A percentile compares a stretch with the other conserved stretches of the same genome.
Evolutionary conservation across 2,113 vertebrate species (phyloP).

Genomic region (Zootoca vivipara): DNA sequence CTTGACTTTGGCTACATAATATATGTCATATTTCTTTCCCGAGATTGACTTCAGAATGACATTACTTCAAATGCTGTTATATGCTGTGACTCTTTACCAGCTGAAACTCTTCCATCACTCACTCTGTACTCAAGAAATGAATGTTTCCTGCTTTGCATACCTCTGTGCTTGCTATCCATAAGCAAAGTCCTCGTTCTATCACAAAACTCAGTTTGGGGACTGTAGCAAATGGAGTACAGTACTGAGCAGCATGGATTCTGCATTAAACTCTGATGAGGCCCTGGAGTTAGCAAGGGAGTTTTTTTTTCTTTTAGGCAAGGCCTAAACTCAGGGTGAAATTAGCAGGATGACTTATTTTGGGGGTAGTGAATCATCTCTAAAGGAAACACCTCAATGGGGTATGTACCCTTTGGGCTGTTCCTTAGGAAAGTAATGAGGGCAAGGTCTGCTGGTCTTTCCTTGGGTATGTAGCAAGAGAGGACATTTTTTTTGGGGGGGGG

Average conservation of each 20-base stretch:
- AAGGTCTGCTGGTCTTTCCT: not conserved
- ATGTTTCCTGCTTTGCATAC: not conserved
- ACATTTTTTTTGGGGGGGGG: not conserved
- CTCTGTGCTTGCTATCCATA: conserved; percentile 5
- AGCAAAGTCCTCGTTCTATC: not conserved
- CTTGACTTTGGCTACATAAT: conserved; percentile 68
- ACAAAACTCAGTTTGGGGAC: not conserved
- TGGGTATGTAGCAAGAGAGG: not conserved
- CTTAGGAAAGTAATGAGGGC: not conserved
- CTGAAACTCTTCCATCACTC: conserved; percentile 70
- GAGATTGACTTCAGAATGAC: conserved; percentile 69
- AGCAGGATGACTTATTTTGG: not conserved
- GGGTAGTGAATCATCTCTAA: not conserved
- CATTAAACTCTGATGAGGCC: not conserved
- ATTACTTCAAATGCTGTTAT: conserved; percentile 73
- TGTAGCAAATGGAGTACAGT: conserved; percentile 1
- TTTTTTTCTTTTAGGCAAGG: not conserved
- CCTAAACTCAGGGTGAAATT: not conserved
- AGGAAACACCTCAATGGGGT: not conserved
- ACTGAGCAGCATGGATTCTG: not conserved
- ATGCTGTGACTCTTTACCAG: conserved; percentile 64
- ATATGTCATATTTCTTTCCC: conserved; percentile 63
- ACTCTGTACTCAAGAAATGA: conserved; percentile 44
- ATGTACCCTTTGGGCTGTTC: not conserved
- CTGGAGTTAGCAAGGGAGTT: not conserved